These are phyloP conservation scores for Danio jaintianensis DNA, from an alignment of 2,797 vertebrate genomes.

Conservation along the genomic window DNA sequence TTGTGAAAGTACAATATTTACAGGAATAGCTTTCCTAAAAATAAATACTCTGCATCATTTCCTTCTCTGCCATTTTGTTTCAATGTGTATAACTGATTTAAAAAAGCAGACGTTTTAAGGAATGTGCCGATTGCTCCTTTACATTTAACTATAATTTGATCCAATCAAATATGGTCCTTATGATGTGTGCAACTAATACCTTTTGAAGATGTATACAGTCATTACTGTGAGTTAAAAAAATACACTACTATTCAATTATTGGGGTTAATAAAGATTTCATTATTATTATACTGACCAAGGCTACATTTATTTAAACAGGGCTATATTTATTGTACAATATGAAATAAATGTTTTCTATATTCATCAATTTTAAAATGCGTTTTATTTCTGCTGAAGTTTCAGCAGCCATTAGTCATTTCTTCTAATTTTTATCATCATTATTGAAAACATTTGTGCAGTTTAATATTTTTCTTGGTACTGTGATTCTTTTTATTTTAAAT, in stretches of 20 bases:
- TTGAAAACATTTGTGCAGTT: too few relatives aligned
- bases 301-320: neutral
- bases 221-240: too few relatives aligned
- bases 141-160: neutral
- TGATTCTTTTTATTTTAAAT: too few relatives aligned
- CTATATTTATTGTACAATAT: too few relatives aligned
- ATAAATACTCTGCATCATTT: neutral
- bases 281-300: neutral
- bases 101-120: neutral
- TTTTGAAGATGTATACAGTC: too few relatives aligned
- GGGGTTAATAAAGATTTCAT: too few relatives aligned
- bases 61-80: neutral
- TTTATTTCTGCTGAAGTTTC: neutral
- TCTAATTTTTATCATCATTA: too few relatives aligned
- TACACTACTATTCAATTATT: too few relatives aligned
- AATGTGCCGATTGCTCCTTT: neutral
- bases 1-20: slow-evolving; percentile 10
- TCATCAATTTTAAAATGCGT: neutral
- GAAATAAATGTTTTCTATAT: neutral
- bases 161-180: too few relatives aligned
- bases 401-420: neutral
- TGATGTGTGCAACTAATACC: too few relatives aligned
- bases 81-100: neutral
- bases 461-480: too few relatives aligned
- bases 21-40: slow-evolving; percentile 2